Base-by-base conservation (phyloP, 2,888 invertebrate genomes). In the Drosophila dives region DNA sequence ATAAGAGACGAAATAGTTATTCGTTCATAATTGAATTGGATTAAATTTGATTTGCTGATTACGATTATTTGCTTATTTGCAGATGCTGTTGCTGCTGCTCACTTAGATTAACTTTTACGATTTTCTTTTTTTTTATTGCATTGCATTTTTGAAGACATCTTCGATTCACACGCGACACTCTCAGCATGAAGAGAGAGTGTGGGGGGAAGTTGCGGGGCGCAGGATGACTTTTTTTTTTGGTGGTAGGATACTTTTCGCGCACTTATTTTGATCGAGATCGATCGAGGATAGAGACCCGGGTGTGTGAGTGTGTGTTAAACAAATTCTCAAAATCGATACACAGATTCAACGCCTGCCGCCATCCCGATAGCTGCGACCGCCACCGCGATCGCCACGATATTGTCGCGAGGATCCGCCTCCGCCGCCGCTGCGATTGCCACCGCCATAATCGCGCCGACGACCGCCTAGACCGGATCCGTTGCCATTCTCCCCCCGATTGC, bases 341-440 rank as follows among this genome's bases (percentile, higher is more conserved):
- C 69, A 51, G 8, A 20, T 67, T 81, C 65, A 88, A 75, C 86
- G 84, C 65, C 86, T 73, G 72, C 51, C 74, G 72, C 51, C 74
- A 73, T 85, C 88, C 72, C 84, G 88, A 83, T 87, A 84, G 79
- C 68, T 84, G 49, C 85, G 83, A n/a, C 82, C 82, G 48, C 81
- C 82, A 50, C 77, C 73, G 45, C 91, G 90, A 53, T 92, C 92
- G 33, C 88, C 90, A 81, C 94, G 93, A 83, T 94, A 93, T 81
- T 94, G 93, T 82, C 94, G 86, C 81, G 89, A 93, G 40, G 77
- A 81, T 71, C 83, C 88, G 38, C 36, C 34, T 34, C 83, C 87
- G 38, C 55, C 55, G 29, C 55, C 56, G 55, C 84, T 86, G 33
- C 89, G 89, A 56, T 86, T 81, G 51, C 83, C 83, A 51, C 80